Base-by-base conservation (phyloP, 2,797 vertebrate species). In the Zenarchopterus dispar region DNA sequence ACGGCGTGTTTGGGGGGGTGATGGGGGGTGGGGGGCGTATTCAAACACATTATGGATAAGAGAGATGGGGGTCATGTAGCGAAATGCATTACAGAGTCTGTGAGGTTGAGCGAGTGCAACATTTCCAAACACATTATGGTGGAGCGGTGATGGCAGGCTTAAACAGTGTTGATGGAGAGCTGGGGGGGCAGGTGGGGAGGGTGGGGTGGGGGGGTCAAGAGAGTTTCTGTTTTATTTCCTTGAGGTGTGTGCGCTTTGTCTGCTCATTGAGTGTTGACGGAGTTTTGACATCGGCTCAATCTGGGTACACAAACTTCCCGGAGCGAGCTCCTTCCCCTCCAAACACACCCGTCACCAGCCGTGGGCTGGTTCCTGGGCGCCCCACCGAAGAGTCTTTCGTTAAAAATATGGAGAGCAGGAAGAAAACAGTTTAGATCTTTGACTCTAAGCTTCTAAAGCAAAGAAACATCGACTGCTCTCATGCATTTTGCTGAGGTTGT, bases 101-200 rank as follows among this genome's bases (percentile, higher is more conserved):
- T 70, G 78, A 76, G 84, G 75, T 78, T 67, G 81, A 82, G 73
- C 76, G 86, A 82, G 81, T 83, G 86, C 88, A 89, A 89, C 89
- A 78, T 93, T 92, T 94, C 88, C 76, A 93, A 93, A 93, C 91
- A 90, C 90, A 93, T 93, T 92, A 92, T 66, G 73, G 56, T 0
- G 44, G 74, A 85, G 81, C 67, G 52, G 81, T 78, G 76, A 88
- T 84, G 85, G 88, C 84, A 80, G 85, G 85, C 88, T 91, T 79
- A 78, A 89, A 89, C 88, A 67, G 78, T 67, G 81, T 79, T 91
- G 91, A 92, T 89, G 82, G 86, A 90, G 81, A 86, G 70, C 11
- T 62, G 73, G 63, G 86, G 75, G 77, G 77, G 81, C 77, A 56
- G 45, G n/a, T n/a, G n/a, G n/a, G n/a, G n/a, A n/a, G n/a, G n/a